Evolutionary conservation across 2,888 invertebrate species (phyloP), one percentile per base, ranked within the genome.

Genomic region (Neoscelio sp.): DNA sequence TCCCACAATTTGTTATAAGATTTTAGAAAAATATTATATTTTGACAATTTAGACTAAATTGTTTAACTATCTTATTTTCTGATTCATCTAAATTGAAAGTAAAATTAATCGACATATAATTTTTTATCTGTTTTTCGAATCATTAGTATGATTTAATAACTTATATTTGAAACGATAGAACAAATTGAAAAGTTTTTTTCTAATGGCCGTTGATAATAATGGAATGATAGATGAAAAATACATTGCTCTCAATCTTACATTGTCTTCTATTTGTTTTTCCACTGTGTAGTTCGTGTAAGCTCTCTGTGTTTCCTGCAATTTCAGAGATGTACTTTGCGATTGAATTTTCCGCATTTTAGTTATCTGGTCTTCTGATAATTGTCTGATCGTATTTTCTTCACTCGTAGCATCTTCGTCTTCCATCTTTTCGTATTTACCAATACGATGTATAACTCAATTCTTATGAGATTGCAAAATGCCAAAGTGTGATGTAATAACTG

Each of bases 261-360:
- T 83, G 18, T 90, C 87, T 12, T 85, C 76, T 23, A 84, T 74
- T 52, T 84, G 81, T 23, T 76, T 50, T 8, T 82, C 56, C 35
- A 81, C 7, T 17, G 80, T 60, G 76, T 85, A 82, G 50, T 87
- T 82, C 67, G 54, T 78, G 52, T 85, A 87, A 12, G 82, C 81
- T 12, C 79, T 81, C 60, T 80, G 78, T 10, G 84, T 84, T 28
- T 82, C 77, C 2, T 73, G 44, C 17, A 89, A 80, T 6, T 80
- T 60, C 6, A 54, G 26, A 56, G 46, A 73, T 2, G 88, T 88
- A 12, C 83, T 80, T 56, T 84, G 78, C 56, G 90, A 81, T 71
- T 90, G 90, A 4, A 58, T 30, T 23, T 82, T 84, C 38, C 90
- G 83, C 58, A 80, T 78, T 10, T 46, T 44, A 30, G 84, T 81